A percentile compares a stretch with the other conserved stretches of the same genome.
Evolutionary conservation across 53 echinoderm and acorn worm species (phyloP).

Genomic region (Temnopleurus reevesii): DNA sequence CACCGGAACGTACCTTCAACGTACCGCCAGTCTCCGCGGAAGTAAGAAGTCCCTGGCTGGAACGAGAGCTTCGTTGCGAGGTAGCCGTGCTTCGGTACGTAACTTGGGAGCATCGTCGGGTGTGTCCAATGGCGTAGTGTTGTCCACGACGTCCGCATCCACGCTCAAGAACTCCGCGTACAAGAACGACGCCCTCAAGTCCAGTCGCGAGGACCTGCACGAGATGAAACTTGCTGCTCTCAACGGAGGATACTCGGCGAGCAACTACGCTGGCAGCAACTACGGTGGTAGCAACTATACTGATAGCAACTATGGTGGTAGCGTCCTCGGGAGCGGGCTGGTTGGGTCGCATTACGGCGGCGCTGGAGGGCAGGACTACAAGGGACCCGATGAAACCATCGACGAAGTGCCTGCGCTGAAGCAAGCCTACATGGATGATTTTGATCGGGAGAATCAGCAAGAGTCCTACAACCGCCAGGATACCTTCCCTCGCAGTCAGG

Average conservation of each 20-base stretch:
- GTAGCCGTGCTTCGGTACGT: slow-evolving; percentile 71
- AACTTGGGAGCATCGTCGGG: background rate
- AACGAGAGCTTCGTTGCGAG: slow-evolving; percentile 66
- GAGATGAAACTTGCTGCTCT: slow-evolving; percentile 54
- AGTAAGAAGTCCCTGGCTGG: slow-evolving; percentile 58
- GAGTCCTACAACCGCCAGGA: slow-evolving; percentile 13
- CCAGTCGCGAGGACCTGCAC: slow-evolving; percentile 68
- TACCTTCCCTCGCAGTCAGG: slow-evolving; percentile 24
- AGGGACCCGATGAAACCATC: background rate
- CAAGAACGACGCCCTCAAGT: slow-evolving; percentile 61
- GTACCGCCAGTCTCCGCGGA: slow-evolving; percentile 44
- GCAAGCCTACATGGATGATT: slow-evolving; percentile 2
- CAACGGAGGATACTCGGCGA: background rate
- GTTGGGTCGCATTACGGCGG: slow-evolving; percentile 18
- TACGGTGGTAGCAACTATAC: slow-evolving; percentile 48
- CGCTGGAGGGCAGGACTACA: background rate
- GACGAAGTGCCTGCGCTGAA: slow-evolving; percentile 42
- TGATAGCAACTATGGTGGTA: slow-evolving; percentile 24
- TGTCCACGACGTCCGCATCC: background rate
- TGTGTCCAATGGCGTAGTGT: slow-evolving; percentile 13
- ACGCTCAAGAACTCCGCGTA: slow-evolving; percentile 43
- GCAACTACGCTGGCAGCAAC: slow-evolving; percentile 26
- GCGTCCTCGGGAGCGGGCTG: slow-evolving; percentile 13
- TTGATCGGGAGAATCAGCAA: background rate
- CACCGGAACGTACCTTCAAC: slow-evolving; percentile 79